phyloP scores from a whole-genome alignment of 2,888 invertebrate genomes.

The Bombylius major region DNA sequence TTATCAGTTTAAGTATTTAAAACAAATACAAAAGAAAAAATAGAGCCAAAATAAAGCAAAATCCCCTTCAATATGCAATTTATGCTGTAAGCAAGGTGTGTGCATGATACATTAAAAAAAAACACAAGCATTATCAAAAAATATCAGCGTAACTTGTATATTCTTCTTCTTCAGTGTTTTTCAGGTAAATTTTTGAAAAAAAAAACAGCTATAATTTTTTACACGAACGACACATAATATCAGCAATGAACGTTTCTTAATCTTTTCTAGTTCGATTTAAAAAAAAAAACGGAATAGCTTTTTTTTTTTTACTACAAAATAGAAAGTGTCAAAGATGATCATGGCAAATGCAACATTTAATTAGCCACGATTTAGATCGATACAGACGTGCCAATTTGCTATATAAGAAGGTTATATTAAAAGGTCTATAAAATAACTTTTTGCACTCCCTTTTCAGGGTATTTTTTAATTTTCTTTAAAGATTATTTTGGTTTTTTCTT shows the following conservation, averaged over 20 bases:
- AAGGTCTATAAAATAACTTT: too few species aligned
- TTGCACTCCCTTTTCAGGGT: too few species aligned
- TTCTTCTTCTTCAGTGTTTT: not conserved
- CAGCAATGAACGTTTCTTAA: not conserved
- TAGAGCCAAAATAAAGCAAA: not conserved
- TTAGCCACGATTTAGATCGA: slow-evolving; percentile 5
- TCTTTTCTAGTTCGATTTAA: not conserved
- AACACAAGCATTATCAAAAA: not conserved
- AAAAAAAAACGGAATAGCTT: not conserved
- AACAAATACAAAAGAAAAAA: not conserved
- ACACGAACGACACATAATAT: too few species aligned
- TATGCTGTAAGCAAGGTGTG: not conserved
- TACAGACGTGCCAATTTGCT: not conserved
- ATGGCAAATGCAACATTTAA: slow-evolving; percentile 4
- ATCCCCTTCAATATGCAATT: not conserved
- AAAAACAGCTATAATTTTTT: too few species aligned
- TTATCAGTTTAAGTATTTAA: not conserved
- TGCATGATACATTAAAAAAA: not conserved
- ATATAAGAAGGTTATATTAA: too few species aligned
- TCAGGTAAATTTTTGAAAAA: too few species aligned
- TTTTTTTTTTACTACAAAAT: not conserved
- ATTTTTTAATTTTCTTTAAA: not conserved
- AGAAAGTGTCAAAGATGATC: slow-evolving; percentile 3
- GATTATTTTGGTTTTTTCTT: too few species aligned
- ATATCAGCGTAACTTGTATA: not conserved